Conservation (phyloP, 2,888 invertebrate genomes). For the Clostera curtula region DNA sequence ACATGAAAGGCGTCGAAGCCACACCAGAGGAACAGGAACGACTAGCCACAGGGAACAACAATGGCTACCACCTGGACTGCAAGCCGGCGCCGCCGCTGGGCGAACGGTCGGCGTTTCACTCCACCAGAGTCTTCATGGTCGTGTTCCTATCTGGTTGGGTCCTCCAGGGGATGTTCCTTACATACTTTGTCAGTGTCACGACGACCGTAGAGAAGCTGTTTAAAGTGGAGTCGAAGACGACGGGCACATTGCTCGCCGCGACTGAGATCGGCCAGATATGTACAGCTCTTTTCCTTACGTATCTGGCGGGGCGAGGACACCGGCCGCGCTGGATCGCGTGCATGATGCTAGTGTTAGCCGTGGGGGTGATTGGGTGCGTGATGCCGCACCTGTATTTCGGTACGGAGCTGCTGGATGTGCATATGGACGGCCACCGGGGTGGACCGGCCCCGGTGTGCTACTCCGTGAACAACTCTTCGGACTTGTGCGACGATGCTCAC, state of each 20-base stretch:
- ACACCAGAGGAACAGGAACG: conserved; percentile 69
- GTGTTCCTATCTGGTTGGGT: conserved; percentile 93
- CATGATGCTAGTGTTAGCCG: conserved; percentile 92
- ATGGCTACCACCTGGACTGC: conserved; percentile 86
- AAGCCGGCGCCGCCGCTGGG: conserved; percentile 80
- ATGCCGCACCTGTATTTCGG: conserved; percentile 92
- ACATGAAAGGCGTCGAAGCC: conserved; percentile 68
- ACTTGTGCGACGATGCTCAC: conserved; percentile 75
- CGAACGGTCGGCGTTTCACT: conserved; percentile 83
- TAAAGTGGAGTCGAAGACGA: conserved; percentile 93
- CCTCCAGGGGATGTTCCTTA: conserved; percentile 92
- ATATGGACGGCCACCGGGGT: conserved; percentile 45
- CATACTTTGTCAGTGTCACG: conserved; percentile 94
- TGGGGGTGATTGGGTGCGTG: conserved; percentile 90
- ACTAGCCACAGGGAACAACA: conserved; percentile 74
- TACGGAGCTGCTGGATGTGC: conserved; percentile 77
- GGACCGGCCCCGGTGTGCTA: conserved; percentile 53
- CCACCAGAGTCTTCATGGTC: conserved; percentile 91
- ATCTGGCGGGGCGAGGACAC: conserved; percentile 93
- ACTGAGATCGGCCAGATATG: conserved; percentile 96
- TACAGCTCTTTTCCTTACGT: conserved; percentile 89
- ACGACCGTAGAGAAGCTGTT: conserved; percentile 95
- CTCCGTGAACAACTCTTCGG: conserved; percentile 33
- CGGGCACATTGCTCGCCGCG: conserved; percentile 91
- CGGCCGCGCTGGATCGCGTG: conserved; percentile 95